These are phyloP conservation scores for Spisula solida DNA, from an alignment of 2,888 invertebrate species.

Conservation along the genomic window DNA sequence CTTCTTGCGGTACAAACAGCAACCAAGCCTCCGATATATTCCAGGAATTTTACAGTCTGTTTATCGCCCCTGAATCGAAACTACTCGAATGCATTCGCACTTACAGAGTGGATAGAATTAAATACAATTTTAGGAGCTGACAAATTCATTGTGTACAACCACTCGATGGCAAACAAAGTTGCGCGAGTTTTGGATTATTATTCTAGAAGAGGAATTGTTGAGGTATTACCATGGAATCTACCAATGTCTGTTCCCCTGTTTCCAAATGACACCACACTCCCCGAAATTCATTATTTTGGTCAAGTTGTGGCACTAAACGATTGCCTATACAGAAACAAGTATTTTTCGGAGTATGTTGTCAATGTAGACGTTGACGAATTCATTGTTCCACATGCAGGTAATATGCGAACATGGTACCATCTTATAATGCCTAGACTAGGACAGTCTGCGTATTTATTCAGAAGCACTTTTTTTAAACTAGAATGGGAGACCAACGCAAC, in stretches of 20 bases:
- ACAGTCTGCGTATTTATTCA: constrained; percentile 64
- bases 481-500: constrained; percentile 70
- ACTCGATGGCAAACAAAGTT: constrained; percentile 78
- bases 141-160: constrained; percentile 84
- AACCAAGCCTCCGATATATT: not conserved
- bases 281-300: constrained; percentile 85
- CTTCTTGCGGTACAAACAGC: constrained; percentile 48
- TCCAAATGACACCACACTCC: constrained; percentile 42
- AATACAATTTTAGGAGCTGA: constrained; percentile 84
- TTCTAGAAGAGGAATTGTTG: constrained; percentile 72
- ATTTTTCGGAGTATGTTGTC: constrained; percentile 79
- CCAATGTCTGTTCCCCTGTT: constrained; percentile 78
- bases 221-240: constrained; percentile 83
- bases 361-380: constrained; percentile 86
- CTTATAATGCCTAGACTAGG: not conserved
- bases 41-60: constrained; percentile 78
- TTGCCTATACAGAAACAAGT: constrained; percentile 83
- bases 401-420: constrained; percentile 72
- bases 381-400: constrained; percentile 80
- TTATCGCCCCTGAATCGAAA: constrained; percentile 78
- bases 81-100: constrained; percentile 78
- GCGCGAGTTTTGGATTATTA: constrained; percentile 78
- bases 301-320: constrained; percentile 86
- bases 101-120: constrained; percentile 86
- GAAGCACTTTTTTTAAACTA: constrained; percentile 79